phyloP scores from a whole-genome alignment of 2,113 vertebrate genomes.

The Gopherus evgoodei region DNA sequence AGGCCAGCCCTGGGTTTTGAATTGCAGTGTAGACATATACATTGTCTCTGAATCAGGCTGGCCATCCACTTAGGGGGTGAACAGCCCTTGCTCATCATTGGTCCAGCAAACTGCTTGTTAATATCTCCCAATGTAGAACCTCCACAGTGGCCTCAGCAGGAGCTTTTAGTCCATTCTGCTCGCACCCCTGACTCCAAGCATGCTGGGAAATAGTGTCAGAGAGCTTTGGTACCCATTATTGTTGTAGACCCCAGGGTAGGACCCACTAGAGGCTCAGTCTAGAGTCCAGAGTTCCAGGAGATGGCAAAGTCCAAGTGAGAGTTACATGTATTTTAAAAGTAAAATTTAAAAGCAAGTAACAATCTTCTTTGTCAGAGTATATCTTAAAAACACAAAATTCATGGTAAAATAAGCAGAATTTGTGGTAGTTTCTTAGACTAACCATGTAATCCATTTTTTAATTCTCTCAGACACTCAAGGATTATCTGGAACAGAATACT shows the following conservation, averaged over 20 bases:
- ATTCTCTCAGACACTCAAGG: constrained; percentile 79
- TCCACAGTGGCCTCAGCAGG: background rate
- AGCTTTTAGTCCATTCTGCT: background rate
- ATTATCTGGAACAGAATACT: constrained; percentile 86
- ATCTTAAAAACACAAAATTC: background rate
- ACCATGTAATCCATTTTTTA: background rate
- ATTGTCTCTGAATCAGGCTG: background rate
- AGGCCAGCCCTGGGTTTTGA: background rate
- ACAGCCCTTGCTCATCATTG: background rate
- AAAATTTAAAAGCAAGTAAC: background rate
- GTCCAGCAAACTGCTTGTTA: background rate
- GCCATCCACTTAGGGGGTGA: background rate
- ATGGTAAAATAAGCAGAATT: background rate
- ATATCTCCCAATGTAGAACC: background rate
- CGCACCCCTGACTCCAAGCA: background rate
- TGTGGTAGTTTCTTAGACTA: background rate
- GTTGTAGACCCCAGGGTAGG: background rate
- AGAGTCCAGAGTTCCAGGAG: background rate
- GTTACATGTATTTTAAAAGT: background rate
- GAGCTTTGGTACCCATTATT: background rate
- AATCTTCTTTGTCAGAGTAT: background rate
- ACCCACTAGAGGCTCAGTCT: background rate
- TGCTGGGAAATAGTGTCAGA: background rate
- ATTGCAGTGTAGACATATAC: background rate
- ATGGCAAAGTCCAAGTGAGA: background rate